Base-by-base conservation (phyloP, 2,797 vertebrate genomes). In the Tiaroga cobitis region DNA sequence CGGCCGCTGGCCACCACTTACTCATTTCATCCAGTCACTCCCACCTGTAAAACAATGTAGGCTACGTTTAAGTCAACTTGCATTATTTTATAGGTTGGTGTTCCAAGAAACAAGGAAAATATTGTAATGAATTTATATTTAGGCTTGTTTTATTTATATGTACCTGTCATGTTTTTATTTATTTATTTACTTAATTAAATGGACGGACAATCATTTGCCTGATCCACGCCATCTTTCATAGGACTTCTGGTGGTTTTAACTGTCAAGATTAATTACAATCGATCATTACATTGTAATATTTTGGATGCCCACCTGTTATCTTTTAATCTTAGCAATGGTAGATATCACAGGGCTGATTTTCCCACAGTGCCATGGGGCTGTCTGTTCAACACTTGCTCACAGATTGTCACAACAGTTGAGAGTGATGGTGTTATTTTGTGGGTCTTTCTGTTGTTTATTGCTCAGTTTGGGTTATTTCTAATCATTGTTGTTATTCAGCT, bases 401-500 rank as follows among this genome's bases (percentile, higher is more conserved):
- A 68, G 49, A 70, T 80, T 75, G 69, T 87, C 83, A 69, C 59
- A 81, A 84, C 77, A 84, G 67, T 70, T 82, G 65, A 74, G 74
- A 76, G 29, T 88, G 76, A 83, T 83, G 61, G 70, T 84, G 77
- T 84, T 86, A 65, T 86, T 83, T 86, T 84, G 81, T 76, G 56
- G 73, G 43, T 72, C 49, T 77, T 76, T 21, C 70, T 76, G 92
- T 92, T 93, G 93, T 94, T 94, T 88, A 94, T 92, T 91, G 92
- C 93, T 94, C 89, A 89, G 91, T 93, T 92, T 91, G 89, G 92
- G 92, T 89, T 88, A 90, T 74, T 89, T 93, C 91, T 94, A 93
- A 95, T 80, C 56, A 85, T 95, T 93, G 93, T 90, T 90, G 90
- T 95, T 94, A 95, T 94, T 93, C 93, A 90, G 92, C 91, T 92